phyloP scores from a whole-genome alignment of 2,888 invertebrate species.

The Tachina grossa region DNA sequence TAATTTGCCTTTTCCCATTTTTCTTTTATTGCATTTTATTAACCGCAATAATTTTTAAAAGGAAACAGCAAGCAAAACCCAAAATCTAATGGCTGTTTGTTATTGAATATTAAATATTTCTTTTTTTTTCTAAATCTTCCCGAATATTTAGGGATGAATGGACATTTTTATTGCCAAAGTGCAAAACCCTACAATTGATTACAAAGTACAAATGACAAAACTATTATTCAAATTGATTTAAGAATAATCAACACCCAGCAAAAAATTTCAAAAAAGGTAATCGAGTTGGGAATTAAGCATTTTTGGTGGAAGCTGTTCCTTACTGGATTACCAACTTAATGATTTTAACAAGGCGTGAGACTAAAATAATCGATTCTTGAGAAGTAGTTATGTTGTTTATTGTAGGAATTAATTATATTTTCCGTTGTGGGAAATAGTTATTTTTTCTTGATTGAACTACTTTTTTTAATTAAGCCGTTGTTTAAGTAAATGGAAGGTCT shows the following conservation, averaged over 20 bases:
- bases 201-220: constrained; percentile 63
- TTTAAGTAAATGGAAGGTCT: too few species aligned
- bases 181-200: constrained; percentile 42
- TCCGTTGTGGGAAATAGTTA: too few species aligned
- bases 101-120: constrained; percentile 48
- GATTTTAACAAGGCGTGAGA: too few species aligned
- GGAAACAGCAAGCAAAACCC: constrained; percentile 11
- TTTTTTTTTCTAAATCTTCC: not conserved
- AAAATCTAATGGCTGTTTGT: constrained; percentile 68
- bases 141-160: constrained; percentile 19
- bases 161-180: not conserved
- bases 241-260: constrained; percentile 59
- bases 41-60: constrained; percentile 29
- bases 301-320: too few species aligned
- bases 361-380: too few species aligned
- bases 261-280: too few species aligned
- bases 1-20: not conserved
- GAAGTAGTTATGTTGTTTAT: too few species aligned
- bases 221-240: constrained; percentile 69
- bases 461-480: too few species aligned
- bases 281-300: too few species aligned
- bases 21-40: constrained; percentile 35
- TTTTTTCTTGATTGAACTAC: too few species aligned
- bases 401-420: too few species aligned
- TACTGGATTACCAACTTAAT: too few species aligned